Evolutionary conservation across 2,888 invertebrate species (phyloP), one percentile per base, ranked within the genome.

Genomic region (Parnassius glacialis): DNA sequence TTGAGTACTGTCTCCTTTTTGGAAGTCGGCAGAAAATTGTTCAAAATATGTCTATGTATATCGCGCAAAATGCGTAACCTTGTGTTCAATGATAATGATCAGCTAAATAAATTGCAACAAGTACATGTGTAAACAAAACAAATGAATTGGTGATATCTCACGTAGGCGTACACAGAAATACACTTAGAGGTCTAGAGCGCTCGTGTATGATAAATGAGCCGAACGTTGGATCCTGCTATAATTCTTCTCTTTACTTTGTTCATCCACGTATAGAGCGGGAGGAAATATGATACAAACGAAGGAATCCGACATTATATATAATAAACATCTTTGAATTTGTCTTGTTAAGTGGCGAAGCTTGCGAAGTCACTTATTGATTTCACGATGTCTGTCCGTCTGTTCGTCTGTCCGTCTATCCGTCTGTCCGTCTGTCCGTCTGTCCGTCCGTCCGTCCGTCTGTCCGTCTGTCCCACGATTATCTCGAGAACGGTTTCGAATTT

Each of bases 191-290:
- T 71, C 73, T 75, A 71, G 76, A 72, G 67, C 76, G 79, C 71
- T 78, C 80, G 78, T 83, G 81, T 82, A 86, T 90, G 88, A 90
- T 86, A 90, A 87, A 90, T 89, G 83, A 76, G 78, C 78, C 64
- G 68, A 65, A 7, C 65, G 68, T 73, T 75, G 72, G 73, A 76
- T 74, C 76, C 58, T 73, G 77, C 73, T 77, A 78, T 78, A 79
- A 80, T 80, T 83, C 81, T 79, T 84, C 83, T 79, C 79, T 83
- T 79, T 81, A 75, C 74, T 72, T 25, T 45, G 48, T 45, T 76
- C 70, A 62, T 67, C 63, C 65, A 62, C 62, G 73, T 48, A 13
- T 9, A 48, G 70, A 34, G 69, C 67, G 70, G 71, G 68, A 71
- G 72, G 77, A 84, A 80, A 80, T 86, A 84, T 86, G 83, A 83